Evolutionary conservation across 2,797 vertebrate species (phyloP).

Genomic region (Alcedo atthis): DNA sequence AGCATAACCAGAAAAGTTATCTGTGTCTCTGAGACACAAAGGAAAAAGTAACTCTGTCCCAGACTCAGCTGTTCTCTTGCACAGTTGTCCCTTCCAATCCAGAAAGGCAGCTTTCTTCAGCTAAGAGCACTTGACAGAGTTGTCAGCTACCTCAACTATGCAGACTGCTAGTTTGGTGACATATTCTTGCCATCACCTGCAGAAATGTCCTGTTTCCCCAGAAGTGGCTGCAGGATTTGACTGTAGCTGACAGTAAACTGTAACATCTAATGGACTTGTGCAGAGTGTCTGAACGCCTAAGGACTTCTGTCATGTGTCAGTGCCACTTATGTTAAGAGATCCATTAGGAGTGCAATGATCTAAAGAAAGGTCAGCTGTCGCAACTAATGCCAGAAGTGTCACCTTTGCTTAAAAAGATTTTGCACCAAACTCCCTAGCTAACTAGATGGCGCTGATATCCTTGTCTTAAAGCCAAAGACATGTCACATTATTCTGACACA

Average conservation of each 20-base stretch:
- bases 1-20: background rate
- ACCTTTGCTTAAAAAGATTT: slow-evolving; percentile 65
- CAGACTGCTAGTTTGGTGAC: slow-evolving; percentile 15
- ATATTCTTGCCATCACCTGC: slow-evolving; percentile 66
- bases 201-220: slow-evolving; percentile 46
- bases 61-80: background rate
- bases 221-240: slow-evolving; percentile 34
- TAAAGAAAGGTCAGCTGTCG: slow-evolving; percentile 82
- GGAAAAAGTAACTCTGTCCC: background rate
- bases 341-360: slow-evolving; percentile 63
- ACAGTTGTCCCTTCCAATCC: background rate
- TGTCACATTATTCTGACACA: background rate
- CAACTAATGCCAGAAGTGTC: slow-evolving; percentile 52
- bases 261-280: slow-evolving; percentile 62
- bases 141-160: background rate
- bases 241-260: slow-evolving; percentile 60
- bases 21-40: background rate
- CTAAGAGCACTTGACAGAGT: slow-evolving; percentile 37
- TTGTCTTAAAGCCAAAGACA: background rate
- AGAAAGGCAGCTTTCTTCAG: background rate
- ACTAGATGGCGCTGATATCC: slow-evolving; percentile 23
- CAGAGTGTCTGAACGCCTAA: slow-evolving; percentile 43
- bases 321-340: slow-evolving; percentile 61
- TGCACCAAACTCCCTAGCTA: slow-evolving; percentile 60
- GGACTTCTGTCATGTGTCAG: slow-evolving; percentile 74